Percentiles rank a stretch among this genome's conserved stretches.
Conservation (phyloP, 2,888 invertebrate genomes). For the Ormyrus rosae region DNA sequence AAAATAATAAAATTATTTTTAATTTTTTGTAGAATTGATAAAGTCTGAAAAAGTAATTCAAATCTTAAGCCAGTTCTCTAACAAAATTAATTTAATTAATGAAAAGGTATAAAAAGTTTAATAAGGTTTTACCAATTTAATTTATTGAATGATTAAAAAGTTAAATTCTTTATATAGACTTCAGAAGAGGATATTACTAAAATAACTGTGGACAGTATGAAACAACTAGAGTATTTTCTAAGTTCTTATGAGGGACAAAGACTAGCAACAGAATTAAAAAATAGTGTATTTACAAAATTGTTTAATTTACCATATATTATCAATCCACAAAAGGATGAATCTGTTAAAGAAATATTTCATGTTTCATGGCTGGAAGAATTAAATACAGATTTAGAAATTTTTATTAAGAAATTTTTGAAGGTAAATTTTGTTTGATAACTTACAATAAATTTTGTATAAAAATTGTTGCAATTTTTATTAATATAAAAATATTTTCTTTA, state of each 20-base stretch:
- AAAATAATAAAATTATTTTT: neutral
- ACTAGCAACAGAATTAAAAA: constrained; percentile 77
- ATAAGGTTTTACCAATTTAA: neutral
- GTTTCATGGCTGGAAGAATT: constrained; percentile 61
- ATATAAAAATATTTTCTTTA: constrained; percentile 1
- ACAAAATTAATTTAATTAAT: constrained; percentile 30
- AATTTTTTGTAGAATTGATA: constrained; percentile 25
- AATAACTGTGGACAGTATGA: constrained; percentile 65
- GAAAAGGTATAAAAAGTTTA: constrained; percentile 41
- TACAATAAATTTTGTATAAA: neutral
- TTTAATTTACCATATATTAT: constrained; percentile 79
- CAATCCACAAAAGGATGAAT: constrained; percentile 77
- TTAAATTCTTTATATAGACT: constrained; percentile 35
- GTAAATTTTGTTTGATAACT: constrained; percentile 42
- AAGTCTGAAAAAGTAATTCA: constrained; percentile 6
- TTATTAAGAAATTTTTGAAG: constrained; percentile 59
- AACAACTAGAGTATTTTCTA: constrained; percentile 72
- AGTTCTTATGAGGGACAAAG: constrained; percentile 76
- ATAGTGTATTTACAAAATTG: constrained; percentile 77
- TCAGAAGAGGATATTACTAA: constrained; percentile 35
- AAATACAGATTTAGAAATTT: constrained; percentile 58
- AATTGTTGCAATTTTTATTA: neutral
- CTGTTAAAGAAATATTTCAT: constrained; percentile 77
- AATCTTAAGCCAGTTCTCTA: constrained; percentile 36
- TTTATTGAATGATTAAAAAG: neutral